Conservation (phyloP, 1,140 invertebrate genomes). For the Drosophila ercepeae region DNA sequence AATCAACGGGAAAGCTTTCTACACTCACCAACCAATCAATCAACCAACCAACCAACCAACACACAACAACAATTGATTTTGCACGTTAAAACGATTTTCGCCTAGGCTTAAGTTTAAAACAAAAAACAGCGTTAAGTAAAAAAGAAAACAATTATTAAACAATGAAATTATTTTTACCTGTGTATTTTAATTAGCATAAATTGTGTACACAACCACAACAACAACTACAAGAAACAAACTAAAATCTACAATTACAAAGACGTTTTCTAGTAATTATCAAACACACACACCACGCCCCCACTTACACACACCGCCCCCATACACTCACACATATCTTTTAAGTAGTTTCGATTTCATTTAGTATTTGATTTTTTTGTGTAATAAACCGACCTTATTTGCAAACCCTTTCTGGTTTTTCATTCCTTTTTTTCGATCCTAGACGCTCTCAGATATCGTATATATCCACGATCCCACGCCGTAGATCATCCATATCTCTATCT, state of each 20-base stretch:
- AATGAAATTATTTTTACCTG: slow-evolving; percentile 82
- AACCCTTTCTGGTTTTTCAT: slow-evolving; percentile 25
- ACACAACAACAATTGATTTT: slow-evolving; percentile 57
- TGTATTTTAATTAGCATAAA: slow-evolving; percentile 81
- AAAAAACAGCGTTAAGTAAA: slow-evolving; percentile 39
- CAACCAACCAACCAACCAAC: slow-evolving; percentile 22
- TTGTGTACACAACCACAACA: slow-evolving; percentile 61
- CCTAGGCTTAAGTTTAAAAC: slow-evolving; percentile 66
- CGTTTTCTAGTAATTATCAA: slow-evolving; percentile 75
- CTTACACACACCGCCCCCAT: slow-evolving; percentile 7
- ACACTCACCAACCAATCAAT: slow-evolving; percentile 54
- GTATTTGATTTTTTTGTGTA: slow-evolving; percentile 75
- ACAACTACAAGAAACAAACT: neutral
- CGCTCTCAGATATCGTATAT: slow-evolving; percentile 47
- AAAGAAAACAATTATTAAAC: slow-evolving; percentile 67
- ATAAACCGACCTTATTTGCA: slow-evolving; percentile 71
- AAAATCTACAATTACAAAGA: slow-evolving; percentile 75
- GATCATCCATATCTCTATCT: slow-evolving; percentile 40
- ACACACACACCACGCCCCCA: slow-evolving; percentile 23
- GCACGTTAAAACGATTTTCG: slow-evolving; percentile 67
- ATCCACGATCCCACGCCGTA: slow-evolving; percentile 1
- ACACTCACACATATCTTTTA: slow-evolving; percentile 61
- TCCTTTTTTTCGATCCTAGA: slow-evolving; percentile 9
- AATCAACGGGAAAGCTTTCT: slow-evolving; percentile 69
- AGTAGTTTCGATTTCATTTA: slow-evolving; percentile 79